Base-by-base conservation (phyloP, 2,797 vertebrate genomes). In the Aldrovandia affinis region DNA sequence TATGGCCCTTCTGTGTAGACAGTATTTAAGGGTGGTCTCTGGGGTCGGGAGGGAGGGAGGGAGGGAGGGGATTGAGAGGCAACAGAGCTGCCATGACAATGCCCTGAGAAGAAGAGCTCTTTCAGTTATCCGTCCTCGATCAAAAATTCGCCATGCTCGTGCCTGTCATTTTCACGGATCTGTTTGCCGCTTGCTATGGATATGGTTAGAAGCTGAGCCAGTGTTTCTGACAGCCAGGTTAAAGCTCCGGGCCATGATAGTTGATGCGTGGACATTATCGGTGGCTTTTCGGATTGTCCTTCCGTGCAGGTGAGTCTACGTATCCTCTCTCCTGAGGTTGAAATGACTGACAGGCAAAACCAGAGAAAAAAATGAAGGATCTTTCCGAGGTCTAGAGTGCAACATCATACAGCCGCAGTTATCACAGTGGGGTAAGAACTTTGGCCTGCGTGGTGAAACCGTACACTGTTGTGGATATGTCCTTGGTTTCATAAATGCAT, bases 181-280 rank as follows among this genome's bases (percentile, higher is more conserved):
- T 36, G 42, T 50, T 44, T 39, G 30, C 81, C 73, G 39, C 70
- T 80, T 33, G 9, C 78, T 55, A 30, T 44, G 28, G 63, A 52
- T 84, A 55, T 50, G 33, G 47, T 44, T 63, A 22, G 55, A 28
- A 3, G 25, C 79, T 50, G 25, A 55, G n/a, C 73, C 33, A 18
- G n/a, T 36, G 10, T 59, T 77, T 52, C 47, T 54, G 30, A 81
- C 47, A 63, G 70, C 78, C 79, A 25, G 30, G 28, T 20, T 10
- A 81, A 50, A 77, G 68, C 57, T 65, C 47, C 44, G 22, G 78
- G 65, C 42, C 39, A 28, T 3, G n/a, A 5, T 33, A 28, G 78
- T 47, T 55, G 36, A 84, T 61, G 83, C 42, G 55, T 44, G 63
- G 59, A 82, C 83, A 79, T 82, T 82, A 86, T 86, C 61, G 54